phyloP scores from a whole-genome alignment of 2,888 invertebrate species.

The Drepana falcataria region DNA sequence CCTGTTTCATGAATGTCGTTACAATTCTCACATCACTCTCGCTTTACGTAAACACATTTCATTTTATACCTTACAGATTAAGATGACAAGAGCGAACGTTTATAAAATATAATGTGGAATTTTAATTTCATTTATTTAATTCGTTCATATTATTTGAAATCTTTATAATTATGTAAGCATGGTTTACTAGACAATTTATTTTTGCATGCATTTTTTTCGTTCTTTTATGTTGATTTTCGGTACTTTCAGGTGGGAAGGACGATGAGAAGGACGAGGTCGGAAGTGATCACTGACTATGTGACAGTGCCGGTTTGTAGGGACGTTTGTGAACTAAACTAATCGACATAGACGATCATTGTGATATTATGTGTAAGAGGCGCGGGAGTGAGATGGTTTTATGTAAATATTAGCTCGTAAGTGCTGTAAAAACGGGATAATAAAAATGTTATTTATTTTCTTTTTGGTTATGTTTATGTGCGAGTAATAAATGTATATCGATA shows the following conservation, averaged over 20 bases:
- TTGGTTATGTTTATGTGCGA: constrained; percentile 39
- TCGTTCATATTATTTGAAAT: constrained; percentile 7
- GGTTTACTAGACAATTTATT: constrained; percentile 19
- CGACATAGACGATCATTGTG: constrained; percentile 74
- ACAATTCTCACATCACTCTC: constrained; percentile 7
- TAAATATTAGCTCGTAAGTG: constrained; percentile 66
- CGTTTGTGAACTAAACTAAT: constrained; percentile 38
- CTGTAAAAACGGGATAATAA: constrained; percentile 56
- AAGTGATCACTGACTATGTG: constrained; percentile 64
- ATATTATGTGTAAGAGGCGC: constrained; percentile 68
- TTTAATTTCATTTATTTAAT: constrained; percentile 3
- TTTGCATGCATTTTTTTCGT: constrained; percentile 33
- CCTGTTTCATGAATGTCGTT: background rate
- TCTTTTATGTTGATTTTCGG: constrained; percentile 62
- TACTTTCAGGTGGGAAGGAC: constrained; percentile 73
- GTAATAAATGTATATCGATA: background rate
- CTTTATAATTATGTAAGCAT: constrained; percentile 15
- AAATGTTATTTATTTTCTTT: constrained; percentile 56
- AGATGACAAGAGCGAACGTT: constrained; percentile 18
- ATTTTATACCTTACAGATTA: constrained; percentile 5
- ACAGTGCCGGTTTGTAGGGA: constrained; percentile 42
- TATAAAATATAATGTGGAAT: constrained; percentile 10
- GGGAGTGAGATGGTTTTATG: constrained; percentile 51
- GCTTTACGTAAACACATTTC: background rate
- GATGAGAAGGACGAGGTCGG: constrained; percentile 69